These are phyloP conservation scores for Hypothenemus hampei DNA, from an alignment of 1,140 invertebrate genomes.

Conservation along the genomic window DNA sequence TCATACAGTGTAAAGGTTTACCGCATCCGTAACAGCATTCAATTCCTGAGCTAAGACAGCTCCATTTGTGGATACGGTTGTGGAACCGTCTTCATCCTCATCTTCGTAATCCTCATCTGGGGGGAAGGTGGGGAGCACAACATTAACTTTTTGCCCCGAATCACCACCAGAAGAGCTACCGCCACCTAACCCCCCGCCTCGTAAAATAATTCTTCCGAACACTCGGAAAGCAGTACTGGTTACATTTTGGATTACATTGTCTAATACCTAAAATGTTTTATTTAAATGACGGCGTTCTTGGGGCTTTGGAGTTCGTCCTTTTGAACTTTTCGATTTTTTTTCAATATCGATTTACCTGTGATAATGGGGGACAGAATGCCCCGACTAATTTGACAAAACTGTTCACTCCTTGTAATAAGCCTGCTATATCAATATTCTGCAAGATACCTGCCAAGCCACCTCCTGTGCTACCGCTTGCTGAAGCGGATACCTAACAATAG, in stretches of 20 bases:
- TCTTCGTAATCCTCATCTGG: conserved; percentile 49
- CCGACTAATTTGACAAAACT: conserved; percentile 38
- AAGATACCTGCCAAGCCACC: conserved; percentile 36
- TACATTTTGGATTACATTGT: conserved; percentile 45
- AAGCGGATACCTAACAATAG: conserved; percentile 17
- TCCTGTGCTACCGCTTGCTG: conserved; percentile 8
- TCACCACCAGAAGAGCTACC: conserved; percentile 45
- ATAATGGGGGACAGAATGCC: conserved; percentile 40
- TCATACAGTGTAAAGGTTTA: conserved; percentile 23
- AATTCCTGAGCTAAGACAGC: not conserved
- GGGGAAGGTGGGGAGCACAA: conserved; percentile 53
- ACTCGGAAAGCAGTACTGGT: conserved; percentile 43
- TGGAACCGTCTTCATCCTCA: conserved; percentile 34
- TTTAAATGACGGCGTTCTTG: not conserved
- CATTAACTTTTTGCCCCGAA: conserved; percentile 49
- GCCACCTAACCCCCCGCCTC: conserved; percentile 49
- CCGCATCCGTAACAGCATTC: conserved; percentile 8
- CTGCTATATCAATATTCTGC: conserved; percentile 37
- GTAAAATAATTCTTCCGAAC: conserved; percentile 46
- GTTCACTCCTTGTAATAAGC: conserved; percentile 36
- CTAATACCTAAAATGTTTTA: conserved; percentile 39
- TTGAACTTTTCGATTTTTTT: too few relatives aligned
- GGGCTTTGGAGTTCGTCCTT: not conserved
- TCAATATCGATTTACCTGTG: conserved; percentile 43
- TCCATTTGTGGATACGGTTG: conserved; percentile 7